Percentiles rank a stretch among this genome's conserved stretches.
These are phyloP conservation scores for Aphis gossypii DNA, from an alignment of 1,140 invertebrate species.

Conservation along the genomic window DNA sequence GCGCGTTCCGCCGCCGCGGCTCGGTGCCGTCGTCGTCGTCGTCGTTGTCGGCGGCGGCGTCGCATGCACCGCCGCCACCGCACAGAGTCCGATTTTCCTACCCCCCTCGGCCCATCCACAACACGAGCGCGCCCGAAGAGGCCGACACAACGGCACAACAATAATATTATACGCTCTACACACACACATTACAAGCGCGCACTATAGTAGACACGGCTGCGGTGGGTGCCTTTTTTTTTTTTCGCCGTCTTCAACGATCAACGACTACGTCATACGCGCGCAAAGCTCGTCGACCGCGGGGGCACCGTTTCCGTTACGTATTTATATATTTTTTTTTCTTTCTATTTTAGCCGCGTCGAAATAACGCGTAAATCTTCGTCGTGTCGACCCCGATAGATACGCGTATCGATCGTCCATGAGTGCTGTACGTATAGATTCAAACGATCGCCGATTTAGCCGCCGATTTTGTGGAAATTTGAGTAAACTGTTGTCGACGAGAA, in stretches of 20 bases:
- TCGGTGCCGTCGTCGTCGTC: constrained; percentile 18
- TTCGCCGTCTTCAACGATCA: neutral
- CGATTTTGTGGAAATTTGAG: neutral
- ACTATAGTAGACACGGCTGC: neutral
- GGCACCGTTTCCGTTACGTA: neutral
- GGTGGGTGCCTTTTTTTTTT: neutral
- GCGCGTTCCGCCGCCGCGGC: constrained; percentile 2
- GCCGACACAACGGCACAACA: neutral
- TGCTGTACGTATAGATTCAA: too few relatives aligned
- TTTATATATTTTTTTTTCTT: neutral
- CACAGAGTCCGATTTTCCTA: neutral
- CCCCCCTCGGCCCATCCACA: neutral
- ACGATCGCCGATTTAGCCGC: neutral
- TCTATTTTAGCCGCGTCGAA: neutral
- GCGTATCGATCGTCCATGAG: too few relatives aligned
- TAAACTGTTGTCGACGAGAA: too few relatives aligned
- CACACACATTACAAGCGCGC: neutral
- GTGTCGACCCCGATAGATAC: neutral
- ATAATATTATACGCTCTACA: neutral
- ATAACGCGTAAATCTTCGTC: neutral
- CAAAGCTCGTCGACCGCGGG: neutral
- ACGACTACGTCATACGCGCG: neutral
- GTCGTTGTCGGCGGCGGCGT: neutral
- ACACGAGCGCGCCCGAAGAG: neutral
- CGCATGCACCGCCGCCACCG: neutral